Percentiles rank a stretch among this genome's conserved stretches.
phyloP scores from a whole-genome alignment of 1,140 invertebrate species.

The Mesaphorura yosii region DNA sequence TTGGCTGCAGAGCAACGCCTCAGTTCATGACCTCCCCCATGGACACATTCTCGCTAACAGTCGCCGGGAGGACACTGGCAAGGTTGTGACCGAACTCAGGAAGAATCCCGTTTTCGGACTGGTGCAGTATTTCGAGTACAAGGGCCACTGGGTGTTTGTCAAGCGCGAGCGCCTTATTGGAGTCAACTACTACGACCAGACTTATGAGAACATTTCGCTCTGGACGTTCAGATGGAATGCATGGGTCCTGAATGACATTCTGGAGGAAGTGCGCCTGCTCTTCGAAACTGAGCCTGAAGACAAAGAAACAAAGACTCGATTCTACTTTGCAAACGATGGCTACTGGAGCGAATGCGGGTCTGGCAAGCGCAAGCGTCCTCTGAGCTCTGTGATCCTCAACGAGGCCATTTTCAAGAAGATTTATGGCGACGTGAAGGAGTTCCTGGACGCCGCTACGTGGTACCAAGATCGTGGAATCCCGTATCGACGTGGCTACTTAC shows the following conservation, averaged over 20 bases:
- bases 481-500: constrained; percentile 12
- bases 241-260: background rate
- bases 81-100: background rate
- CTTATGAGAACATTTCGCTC: background rate
- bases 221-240: background rate
- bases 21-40: too few species aligned
- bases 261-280: background rate
- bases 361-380: constrained; percentile 1
- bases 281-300: constrained; percentile 3
- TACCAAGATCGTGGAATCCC: constrained; percentile 15
- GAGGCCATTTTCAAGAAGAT: background rate
- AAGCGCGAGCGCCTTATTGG: background rate
- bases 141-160: background rate
- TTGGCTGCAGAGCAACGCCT: too few species aligned
- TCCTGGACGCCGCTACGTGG: constrained; percentile 9
- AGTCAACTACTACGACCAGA: background rate
- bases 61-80: background rate
- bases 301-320: background rate
- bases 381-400: constrained; percentile 9
- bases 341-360: constrained; percentile 5
- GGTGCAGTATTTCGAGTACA: background rate
- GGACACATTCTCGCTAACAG: too few species aligned
- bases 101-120: background rate
- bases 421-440: constrained; percentile 13
- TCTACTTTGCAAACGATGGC: constrained; percentile 2